Conservation (phyloP, 2,888 invertebrate genomes). For the Lasioglossum pauxillum region DNA sequence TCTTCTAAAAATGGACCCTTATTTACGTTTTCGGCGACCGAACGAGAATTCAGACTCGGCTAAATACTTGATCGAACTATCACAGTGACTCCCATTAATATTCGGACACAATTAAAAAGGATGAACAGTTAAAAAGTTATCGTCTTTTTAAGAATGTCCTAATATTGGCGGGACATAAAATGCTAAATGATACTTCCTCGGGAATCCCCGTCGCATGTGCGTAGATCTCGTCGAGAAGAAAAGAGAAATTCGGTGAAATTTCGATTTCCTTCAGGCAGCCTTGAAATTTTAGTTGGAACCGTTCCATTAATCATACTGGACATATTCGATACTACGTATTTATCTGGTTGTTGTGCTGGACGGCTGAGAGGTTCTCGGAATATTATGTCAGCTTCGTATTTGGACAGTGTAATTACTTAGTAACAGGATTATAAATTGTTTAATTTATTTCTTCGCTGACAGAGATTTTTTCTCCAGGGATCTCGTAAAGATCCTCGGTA, state of each 20-base stretch:
- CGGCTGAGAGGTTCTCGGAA: background rate
- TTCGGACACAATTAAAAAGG: too few relatives aligned
- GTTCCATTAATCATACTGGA: background rate
- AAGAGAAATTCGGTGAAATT: background rate
- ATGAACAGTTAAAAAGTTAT: too few relatives aligned
- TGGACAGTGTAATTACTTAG: background rate
- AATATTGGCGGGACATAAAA: too few relatives aligned
- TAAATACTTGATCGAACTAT: background rate
- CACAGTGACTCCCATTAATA: too few relatives aligned
- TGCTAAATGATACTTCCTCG: constrained; percentile 6
- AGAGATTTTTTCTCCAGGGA: background rate
- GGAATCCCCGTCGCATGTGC: background rate
- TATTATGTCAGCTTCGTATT: background rate
- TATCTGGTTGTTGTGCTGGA: background rate
- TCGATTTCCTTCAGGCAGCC: background rate
- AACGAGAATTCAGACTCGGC: background rate
- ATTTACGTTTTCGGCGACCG: background rate
- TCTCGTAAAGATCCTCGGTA: background rate
- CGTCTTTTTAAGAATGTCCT: too few relatives aligned
- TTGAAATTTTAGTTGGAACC: background rate
- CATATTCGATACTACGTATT: background rate
- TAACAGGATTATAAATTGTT: background rate
- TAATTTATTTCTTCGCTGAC: background rate
- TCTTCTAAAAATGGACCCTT: constrained; percentile 12
- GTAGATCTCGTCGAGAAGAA: background rate